Evolutionary conservation across 2,113 vertebrate genomes (phyloP).

Genomic region (Pardalotus punctatus): DNA sequence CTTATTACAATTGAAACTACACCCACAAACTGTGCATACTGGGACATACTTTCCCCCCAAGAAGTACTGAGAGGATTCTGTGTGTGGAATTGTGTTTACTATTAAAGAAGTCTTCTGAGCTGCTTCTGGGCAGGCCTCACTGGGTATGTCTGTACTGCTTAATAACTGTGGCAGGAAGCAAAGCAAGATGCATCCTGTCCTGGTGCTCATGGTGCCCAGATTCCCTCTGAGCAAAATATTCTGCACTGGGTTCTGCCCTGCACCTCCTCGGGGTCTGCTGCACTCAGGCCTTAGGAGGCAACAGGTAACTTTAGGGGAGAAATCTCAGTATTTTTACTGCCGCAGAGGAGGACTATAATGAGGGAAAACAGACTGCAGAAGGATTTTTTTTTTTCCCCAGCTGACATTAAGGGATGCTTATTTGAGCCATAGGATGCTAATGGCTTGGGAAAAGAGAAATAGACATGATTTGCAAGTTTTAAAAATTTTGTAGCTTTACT

Average conservation of each 20-base stretch:
- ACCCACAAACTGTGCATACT: background rate
- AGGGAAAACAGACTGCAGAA: background rate
- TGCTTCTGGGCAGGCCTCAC: background rate
- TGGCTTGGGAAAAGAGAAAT: background rate
- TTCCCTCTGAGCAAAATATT: background rate
- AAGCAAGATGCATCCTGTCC: background rate
- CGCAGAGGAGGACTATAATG: background rate
- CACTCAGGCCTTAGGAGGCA: background rate
- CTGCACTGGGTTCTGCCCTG: background rate
- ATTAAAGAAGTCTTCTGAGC: background rate
- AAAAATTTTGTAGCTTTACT: background rate
- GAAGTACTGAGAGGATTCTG: background rate
- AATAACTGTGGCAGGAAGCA: background rate
- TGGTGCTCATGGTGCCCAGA: background rate
- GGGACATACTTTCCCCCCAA: background rate
- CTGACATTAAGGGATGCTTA: background rate
- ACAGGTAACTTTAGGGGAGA: background rate
- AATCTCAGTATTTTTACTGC: background rate
- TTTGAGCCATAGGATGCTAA: background rate
- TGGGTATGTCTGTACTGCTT: background rate
- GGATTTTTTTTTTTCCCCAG: background rate
- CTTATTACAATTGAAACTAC: background rate
- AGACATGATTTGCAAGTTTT: background rate
- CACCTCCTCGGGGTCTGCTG: background rate
- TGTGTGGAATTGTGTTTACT: background rate